Evolutionary conservation across 2,888 invertebrate species (phyloP).

Genomic region (Tachina fera): DNA sequence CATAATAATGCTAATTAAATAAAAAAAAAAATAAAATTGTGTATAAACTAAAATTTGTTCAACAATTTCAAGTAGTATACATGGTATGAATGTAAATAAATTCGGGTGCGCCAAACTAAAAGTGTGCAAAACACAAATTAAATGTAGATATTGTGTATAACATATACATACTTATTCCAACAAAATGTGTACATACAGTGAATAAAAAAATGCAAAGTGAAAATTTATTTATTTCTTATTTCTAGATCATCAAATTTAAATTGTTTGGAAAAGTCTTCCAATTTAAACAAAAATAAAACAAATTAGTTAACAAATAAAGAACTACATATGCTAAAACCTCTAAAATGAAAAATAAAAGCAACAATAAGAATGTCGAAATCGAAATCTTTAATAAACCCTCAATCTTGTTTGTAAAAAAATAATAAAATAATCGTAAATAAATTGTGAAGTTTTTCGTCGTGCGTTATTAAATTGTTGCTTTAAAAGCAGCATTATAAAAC

Average conservation of each 20-base stretch:
- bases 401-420: slow-evolving; percentile 48
- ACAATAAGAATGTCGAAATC: slow-evolving; percentile 53
- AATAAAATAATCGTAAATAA: slow-evolving; percentile 29
- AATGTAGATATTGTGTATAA: not conserved
- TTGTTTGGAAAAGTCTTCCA: slow-evolving; percentile 63
- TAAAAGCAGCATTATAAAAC: slow-evolving; percentile 36
- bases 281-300: slow-evolving; percentile 42
- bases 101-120: slow-evolving; percentile 34
- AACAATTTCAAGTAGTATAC: no score
- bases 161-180: not conserved
- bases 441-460: slow-evolving; percentile 32
- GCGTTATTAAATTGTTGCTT: slow-evolving; percentile 51
- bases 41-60: slow-evolving; percentile 18
- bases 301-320: not conserved
- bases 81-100: slow-evolving; percentile 5
- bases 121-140: slow-evolving; percentile 41
- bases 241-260: slow-evolving; percentile 53
- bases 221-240: slow-evolving; percentile 28
- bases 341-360: slow-evolving; percentile 19
- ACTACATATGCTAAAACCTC: slow-evolving; percentile 12
- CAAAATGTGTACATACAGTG: slow-evolving; percentile 3
- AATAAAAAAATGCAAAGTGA: not conserved
- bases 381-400: slow-evolving; percentile 45
- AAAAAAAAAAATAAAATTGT: slow-evolving; percentile 5
- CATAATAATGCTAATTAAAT: slow-evolving; percentile 23